phyloP scores from a whole-genome alignment of 2,797 vertebrate genomes.

The Morelia viridis region DNA sequence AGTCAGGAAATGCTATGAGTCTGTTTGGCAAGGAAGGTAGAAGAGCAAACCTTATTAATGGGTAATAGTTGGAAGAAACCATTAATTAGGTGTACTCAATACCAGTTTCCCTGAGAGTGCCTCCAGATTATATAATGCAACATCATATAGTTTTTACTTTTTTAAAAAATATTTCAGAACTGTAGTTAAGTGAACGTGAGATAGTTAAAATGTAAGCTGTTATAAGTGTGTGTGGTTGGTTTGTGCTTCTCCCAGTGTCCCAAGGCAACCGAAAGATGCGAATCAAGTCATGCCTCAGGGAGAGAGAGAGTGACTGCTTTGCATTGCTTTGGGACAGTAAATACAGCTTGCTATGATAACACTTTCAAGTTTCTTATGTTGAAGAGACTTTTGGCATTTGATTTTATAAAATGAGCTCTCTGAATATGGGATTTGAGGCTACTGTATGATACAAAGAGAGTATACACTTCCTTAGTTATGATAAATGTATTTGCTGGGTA shows the following conservation, averaged over 20 bases:
- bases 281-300: background rate
- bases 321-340: slow-evolving; percentile 1
- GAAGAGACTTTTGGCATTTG: slow-evolving; percentile 13
- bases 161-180: background rate
- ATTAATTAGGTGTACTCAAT: background rate
- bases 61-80: background rate
- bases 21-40: background rate
- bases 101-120: background rate
- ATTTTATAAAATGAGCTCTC: slow-evolving; percentile 1
- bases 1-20: background rate
- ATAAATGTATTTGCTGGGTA: background rate
- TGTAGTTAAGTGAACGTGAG: background rate
- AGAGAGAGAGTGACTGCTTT: background rate
- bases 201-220: background rate
- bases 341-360: background rate
- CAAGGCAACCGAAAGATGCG: background rate
- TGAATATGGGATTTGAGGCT: background rate
- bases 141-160: background rate
- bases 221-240: background rate
- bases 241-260: background rate
- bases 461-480: background rate
- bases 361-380: background rate
- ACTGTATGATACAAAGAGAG: background rate
- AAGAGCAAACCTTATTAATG: background rate
- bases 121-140: background rate